These are phyloP conservation scores for Monochamus alternatus DNA, from an alignment of 2,888 invertebrate genomes.

Conservation along the genomic window DNA sequence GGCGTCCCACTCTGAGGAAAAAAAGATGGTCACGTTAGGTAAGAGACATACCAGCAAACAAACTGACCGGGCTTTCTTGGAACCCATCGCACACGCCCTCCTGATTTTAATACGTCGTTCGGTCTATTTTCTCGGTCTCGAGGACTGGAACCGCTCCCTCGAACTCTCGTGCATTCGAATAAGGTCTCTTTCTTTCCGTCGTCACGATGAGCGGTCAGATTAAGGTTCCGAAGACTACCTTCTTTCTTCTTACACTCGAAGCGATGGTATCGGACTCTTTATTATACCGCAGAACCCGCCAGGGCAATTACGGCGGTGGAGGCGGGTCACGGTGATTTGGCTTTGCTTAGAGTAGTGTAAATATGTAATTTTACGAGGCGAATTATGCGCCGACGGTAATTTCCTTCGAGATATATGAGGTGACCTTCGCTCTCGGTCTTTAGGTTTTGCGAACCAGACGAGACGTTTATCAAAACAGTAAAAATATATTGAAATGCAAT, in stretches of 20 bases:
- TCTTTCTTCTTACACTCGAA: conserved; percentile 37
- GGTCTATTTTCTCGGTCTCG: conserved; percentile 12
- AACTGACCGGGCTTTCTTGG: conserved; percentile 30
- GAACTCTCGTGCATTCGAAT: conserved; percentile 29
- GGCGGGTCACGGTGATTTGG: conserved; percentile 14
- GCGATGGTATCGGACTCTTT: conserved; percentile 32
- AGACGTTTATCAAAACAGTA: too few species aligned
- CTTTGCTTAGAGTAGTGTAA: conserved; percentile 7
- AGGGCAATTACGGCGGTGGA: conserved; percentile 28
- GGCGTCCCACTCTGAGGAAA: too few species aligned
- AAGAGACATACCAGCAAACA: neutral
- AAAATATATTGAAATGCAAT: too few species aligned
- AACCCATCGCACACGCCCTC: conserved; percentile 44
- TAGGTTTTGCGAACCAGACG: neutral
- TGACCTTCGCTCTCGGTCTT: conserved; percentile 19
- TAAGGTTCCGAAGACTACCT: conserved; percentile 35
- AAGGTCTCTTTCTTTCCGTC: conserved; percentile 35
- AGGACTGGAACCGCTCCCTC: conserved; percentile 32
- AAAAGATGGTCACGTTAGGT: too few species aligned
- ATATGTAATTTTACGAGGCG: conserved; percentile 21
- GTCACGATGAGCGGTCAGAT: conserved; percentile 32
- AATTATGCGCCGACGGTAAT: conserved; percentile 16
- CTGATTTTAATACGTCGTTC: conserved; percentile 34
- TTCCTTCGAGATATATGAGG: conserved; percentile 16
- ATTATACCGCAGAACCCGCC: conserved; percentile 29